Base-by-base conservation (phyloP, 1,140 invertebrate genomes). In the Helicoverpa armigera region DNA sequence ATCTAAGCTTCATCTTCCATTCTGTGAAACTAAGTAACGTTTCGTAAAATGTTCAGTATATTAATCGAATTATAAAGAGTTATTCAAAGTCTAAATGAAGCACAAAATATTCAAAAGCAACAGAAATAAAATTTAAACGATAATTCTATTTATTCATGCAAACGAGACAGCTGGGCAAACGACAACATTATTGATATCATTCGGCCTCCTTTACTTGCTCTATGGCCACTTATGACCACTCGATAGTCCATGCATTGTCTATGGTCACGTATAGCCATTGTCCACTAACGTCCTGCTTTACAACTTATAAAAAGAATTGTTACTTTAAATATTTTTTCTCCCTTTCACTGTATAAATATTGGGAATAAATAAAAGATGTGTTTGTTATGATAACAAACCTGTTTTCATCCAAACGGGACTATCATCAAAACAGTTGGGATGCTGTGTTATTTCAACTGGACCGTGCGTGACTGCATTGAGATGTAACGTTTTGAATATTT, bases 391-490 rank as follows among this genome's bases (percentile, higher is more conserved):
- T 88, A 81, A 86, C 82, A 83, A 61, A 78, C 77, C 80, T 84
- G 87, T 86, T 86, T 87, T 58, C 74, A 51, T 82, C 79, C 58
- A 80, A 83, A 84, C 81, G 82, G 82, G 82, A 88, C 82, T 85
- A 85, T 83, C 84, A 84, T 84, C 84, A 89, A 83, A 88, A 89
- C 84, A 89, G 54, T 65, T 76, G 79, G 87, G 90, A 92, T 91
- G 90, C 91, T 94, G 92, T 90, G 90, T 94, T 94, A 85, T 91
- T 90, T 82, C 92, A 94, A 92, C 92, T 94, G 92, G 91, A 89
- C 90, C 83, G 82, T 75, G 83, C 86, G 85, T 90, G 87, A 89
- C 82, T 87, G 83, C 76, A 82, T 81, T 65, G 18, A 76, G 74
- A 74, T 60, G 81, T 82, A 84, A 85, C 83, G 81, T 9, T 60